These are phyloP conservation scores for Eutolmus rufibarbis DNA, from an alignment of 2,888 invertebrate genomes.

Conservation along the genomic window DNA sequence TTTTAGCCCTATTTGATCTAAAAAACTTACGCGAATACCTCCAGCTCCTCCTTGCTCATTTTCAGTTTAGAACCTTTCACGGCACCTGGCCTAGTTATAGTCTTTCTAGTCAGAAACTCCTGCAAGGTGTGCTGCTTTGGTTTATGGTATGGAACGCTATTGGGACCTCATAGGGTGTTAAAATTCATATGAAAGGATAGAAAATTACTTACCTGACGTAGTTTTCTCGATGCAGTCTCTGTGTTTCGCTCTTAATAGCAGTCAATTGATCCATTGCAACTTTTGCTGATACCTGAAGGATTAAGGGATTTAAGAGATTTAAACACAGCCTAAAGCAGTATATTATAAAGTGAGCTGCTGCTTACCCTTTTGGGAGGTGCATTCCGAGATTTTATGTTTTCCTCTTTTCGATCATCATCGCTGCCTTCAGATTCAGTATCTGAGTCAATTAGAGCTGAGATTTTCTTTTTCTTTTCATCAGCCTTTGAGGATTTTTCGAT, in stretches of 20 bases:
- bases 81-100: constrained; percentile 52
- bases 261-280: constrained; percentile 74
- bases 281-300: constrained; percentile 70
- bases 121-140: constrained; percentile 80
- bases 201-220: constrained; percentile 62
- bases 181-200: background rate
- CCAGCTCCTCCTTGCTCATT: constrained; percentile 73
- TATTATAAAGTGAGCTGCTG: background rate
- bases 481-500: background rate
- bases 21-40: constrained; percentile 68
- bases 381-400: background rate
- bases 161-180: background rate
- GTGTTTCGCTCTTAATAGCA: constrained; percentile 83
- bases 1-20: background rate
- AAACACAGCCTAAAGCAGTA: background rate
- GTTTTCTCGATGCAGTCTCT: constrained; percentile 79
- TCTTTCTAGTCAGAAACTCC: constrained; percentile 72
- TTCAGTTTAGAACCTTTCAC: constrained; percentile 63
- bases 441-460: constrained; percentile 48
- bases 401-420: background rate
- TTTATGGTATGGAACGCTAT: constrained; percentile 82
- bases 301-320: no score
- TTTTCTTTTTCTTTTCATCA: background rate
- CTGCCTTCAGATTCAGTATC: constrained; percentile 46
- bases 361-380: constrained; percentile 1